A percentile compares a stretch with the other conserved stretches of the same genome.
These are phyloP conservation scores for Tinea trinotella DNA, from an alignment of 2,888 invertebrate genomes.

Conservation along the genomic window DNA sequence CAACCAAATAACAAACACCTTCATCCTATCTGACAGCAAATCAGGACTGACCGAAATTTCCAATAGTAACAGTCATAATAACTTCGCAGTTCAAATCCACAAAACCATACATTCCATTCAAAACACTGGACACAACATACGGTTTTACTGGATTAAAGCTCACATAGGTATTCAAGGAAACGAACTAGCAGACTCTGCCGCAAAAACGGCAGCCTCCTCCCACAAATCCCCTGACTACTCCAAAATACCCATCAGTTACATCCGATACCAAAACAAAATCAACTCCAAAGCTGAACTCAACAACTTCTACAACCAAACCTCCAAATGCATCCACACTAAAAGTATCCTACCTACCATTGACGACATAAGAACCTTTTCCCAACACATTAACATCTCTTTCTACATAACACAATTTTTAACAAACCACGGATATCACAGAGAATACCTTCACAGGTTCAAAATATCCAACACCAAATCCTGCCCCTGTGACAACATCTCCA, in stretches of 20 bases:
- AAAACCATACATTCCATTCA: no score
- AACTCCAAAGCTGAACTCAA: no score
- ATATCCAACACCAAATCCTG: not conserved
- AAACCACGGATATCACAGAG: slow-evolving; percentile 1
- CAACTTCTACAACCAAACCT: not conserved
- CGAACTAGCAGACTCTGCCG: slow-evolving; percentile 20
- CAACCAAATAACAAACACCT: not conserved
- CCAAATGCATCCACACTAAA: not conserved
- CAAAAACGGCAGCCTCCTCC: slow-evolving; percentile 20
- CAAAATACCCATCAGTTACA: not conserved
- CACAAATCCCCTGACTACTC: slow-evolving; percentile 9
- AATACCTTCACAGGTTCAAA: slow-evolving; percentile 11
- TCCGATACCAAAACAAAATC: not conserved
- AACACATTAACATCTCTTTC: not conserved
- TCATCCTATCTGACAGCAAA: slow-evolving; percentile 19
- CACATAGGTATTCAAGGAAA: slow-evolving; percentile 21
- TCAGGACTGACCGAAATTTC: slow-evolving; percentile 10
- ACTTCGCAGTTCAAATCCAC: no score
- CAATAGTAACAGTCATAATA: no score
- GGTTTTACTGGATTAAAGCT: slow-evolving; percentile 19
- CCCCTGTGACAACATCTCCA: not conserved
- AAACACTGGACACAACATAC: no score
- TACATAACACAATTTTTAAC: not conserved
- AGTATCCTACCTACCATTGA: no score
- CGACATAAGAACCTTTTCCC: not conserved